These are phyloP conservation scores for Zaprionus obscuricornis DNA, from an alignment of 2,888 invertebrate species.

Conservation along the genomic window DNA sequence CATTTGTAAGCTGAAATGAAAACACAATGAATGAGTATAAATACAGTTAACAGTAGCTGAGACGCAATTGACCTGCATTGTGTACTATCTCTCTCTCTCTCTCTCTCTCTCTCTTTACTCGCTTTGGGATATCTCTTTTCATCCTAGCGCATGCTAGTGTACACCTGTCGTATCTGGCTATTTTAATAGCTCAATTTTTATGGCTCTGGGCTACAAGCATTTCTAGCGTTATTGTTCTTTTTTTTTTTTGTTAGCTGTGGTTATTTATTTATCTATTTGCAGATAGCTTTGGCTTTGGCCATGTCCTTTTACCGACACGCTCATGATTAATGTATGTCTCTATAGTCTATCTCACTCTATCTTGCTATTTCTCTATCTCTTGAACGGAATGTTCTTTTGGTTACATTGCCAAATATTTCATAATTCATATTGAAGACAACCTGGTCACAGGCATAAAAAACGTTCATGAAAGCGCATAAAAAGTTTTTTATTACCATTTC, in stretches of 20 bases:
- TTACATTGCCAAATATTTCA: slow-evolving; percentile 67
- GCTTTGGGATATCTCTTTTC: too few relatives aligned
- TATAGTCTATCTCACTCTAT: not conserved
- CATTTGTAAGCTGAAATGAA: slow-evolving; percentile 36
- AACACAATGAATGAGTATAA: slow-evolving; percentile 15
- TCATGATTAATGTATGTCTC: slow-evolving; percentile 65
- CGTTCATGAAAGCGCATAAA: slow-evolving; percentile 62
- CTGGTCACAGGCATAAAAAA: slow-evolving; percentile 60
- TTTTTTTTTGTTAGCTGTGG: slow-evolving; percentile 18
- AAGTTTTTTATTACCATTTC: slow-evolving; percentile 72
- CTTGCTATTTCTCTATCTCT: slow-evolving; percentile 30
- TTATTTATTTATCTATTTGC: slow-evolving; percentile 49
- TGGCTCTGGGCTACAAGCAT: slow-evolving; percentile 45
- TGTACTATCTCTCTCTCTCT: not conserved
- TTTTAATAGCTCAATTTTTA: slow-evolving; percentile 76
- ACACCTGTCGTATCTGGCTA: slow-evolving; percentile 42
- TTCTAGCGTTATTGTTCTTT: not conserved
- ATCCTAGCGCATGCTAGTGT: slow-evolving; percentile 2
- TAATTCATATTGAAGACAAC: slow-evolving; percentile 62
- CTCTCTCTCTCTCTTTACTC: not conserved
- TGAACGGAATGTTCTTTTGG: slow-evolving; percentile 18
- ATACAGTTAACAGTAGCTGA: slow-evolving; percentile 23
- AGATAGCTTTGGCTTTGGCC: slow-evolving; percentile 44
- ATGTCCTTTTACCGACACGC: slow-evolving; percentile 60
- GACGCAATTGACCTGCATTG: slow-evolving; percentile 60